These are phyloP conservation scores for Rhopalosiphum maidis DNA, from an alignment of 1,140 invertebrate genomes.

Conservation along the genomic window DNA sequence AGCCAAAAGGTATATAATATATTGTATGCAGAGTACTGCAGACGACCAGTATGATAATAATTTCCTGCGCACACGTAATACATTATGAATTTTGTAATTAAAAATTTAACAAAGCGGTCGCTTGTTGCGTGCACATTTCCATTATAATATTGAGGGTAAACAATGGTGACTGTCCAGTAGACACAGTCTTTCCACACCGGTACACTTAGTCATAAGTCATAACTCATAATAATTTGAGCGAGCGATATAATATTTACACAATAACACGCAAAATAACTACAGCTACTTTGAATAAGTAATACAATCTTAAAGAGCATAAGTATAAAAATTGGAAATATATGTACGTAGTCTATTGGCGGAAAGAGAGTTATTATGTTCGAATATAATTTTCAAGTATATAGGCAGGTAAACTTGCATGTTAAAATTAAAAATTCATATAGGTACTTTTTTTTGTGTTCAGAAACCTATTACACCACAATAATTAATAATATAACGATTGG, in stretches of 20 bases:
- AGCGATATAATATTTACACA: background rate
- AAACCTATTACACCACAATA: background rate
- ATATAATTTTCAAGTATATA: background rate
- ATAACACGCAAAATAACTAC: background rate
- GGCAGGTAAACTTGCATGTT: background rate
- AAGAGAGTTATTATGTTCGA: background rate
- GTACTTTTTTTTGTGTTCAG: background rate
- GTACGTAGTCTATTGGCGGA: background rate
- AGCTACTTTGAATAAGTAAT: background rate
- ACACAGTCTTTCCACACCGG: background rate
- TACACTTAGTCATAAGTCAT: background rate
- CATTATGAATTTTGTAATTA: slow-evolving; percentile 25
- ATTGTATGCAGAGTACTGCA: background rate
- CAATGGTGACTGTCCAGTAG: background rate
- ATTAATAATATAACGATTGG: background rate
- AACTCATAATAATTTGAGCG: background rate
- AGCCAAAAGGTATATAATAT: background rate
- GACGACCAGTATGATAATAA: background rate
- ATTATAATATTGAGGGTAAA: background rate
- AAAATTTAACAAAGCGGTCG: slow-evolving; percentile 8
- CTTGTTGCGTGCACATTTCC: background rate
- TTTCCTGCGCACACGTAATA: background rate
- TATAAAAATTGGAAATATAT: background rate
- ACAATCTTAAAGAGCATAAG: background rate
- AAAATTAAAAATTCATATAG: background rate